These are phyloP conservation scores for Cirrhinus molitorella DNA, from an alignment of 2,797 vertebrate species.

Conservation along the genomic window DNA sequence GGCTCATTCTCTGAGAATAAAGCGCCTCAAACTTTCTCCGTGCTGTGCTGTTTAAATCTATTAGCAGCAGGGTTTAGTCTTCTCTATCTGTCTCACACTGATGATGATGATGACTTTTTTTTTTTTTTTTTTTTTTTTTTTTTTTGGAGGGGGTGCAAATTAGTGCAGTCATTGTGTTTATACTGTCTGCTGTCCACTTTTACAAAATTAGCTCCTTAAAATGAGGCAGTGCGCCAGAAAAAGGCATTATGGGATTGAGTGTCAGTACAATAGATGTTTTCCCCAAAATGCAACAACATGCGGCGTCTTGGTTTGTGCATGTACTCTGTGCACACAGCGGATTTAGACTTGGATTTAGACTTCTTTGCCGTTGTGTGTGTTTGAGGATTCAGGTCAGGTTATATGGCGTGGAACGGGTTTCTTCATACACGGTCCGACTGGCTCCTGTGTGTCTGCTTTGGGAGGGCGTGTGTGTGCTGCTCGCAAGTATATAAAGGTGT, in stretches of 20 bases:
- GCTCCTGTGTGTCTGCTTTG: constrained; percentile 61
- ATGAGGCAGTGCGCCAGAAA: neutral
- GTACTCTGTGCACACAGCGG: constrained; percentile 26
- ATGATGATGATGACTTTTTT: neutral
- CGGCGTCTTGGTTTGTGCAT: constrained; percentile 23
- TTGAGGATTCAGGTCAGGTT: constrained; percentile 17
- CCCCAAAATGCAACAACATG: constrained; percentile 15
- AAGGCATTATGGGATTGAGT: constrained; percentile 14
- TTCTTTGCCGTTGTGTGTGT: constrained; percentile 36
- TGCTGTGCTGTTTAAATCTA: constrained; percentile 18
- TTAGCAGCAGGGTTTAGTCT: constrained; percentile 8
- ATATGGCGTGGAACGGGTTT: constrained; percentile 37
- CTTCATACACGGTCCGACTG: constrained; percentile 41
- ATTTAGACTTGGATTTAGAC: constrained; percentile 21
- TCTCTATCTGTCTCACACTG: constrained; percentile 24
- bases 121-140: neutral
- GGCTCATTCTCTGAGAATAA: constrained; percentile 31
- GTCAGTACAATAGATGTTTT: constrained; percentile 26
- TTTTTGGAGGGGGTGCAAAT: neutral
- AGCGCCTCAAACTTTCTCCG: constrained; percentile 18
- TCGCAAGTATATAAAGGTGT: constrained; percentile 45
- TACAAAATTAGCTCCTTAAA: constrained; percentile 12
- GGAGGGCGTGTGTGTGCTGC: constrained; percentile 40
- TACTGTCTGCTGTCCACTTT: neutral
- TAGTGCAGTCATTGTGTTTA: neutral